Evolutionary conservation across 2,797 vertebrate genomes (phyloP).

Genomic region (Enteromius treurensis): DNA sequence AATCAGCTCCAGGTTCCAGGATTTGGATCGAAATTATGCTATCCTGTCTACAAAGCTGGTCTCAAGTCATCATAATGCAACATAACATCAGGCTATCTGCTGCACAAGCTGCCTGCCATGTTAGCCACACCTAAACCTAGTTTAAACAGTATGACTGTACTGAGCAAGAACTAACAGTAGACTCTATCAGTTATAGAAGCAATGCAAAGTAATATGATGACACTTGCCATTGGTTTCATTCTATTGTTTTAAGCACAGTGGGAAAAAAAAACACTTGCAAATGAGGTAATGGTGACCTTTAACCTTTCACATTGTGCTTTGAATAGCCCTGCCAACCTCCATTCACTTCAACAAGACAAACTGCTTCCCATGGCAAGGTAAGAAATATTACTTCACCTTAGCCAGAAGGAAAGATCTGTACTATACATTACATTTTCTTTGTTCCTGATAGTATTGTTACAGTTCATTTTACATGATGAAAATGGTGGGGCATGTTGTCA

Average conservation of each 20-base stretch:
- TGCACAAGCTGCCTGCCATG: neutral
- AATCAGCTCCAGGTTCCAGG: neutral
- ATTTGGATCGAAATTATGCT: neutral
- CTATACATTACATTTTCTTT: neutral
- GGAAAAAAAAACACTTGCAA: neutral
- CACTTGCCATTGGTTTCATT: neutral
- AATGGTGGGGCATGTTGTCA: neutral
- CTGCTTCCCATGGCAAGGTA: neutral
- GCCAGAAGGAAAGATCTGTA: neutral
- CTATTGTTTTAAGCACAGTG: neutral
- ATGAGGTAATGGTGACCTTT: conserved; percentile 4
- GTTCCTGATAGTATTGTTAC: neutral
- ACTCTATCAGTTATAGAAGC: neutral
- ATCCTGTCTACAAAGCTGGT: conserved; percentile 7
- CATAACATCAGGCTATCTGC: neutral
- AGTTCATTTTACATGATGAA: neutral
- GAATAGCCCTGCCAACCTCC: neutral
- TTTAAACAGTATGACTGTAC: neutral
- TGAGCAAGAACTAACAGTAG: neutral
- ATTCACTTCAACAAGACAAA: conserved; percentile 8
- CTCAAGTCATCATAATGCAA: neutral
- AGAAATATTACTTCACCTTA: neutral
- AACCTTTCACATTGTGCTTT: neutral
- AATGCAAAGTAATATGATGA: neutral
- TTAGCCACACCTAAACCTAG: conserved; percentile 18